These are phyloP conservation scores for Microctonus aethiopoides DNA, from an alignment of 2,888 invertebrate species.

Conservation along the genomic window DNA sequence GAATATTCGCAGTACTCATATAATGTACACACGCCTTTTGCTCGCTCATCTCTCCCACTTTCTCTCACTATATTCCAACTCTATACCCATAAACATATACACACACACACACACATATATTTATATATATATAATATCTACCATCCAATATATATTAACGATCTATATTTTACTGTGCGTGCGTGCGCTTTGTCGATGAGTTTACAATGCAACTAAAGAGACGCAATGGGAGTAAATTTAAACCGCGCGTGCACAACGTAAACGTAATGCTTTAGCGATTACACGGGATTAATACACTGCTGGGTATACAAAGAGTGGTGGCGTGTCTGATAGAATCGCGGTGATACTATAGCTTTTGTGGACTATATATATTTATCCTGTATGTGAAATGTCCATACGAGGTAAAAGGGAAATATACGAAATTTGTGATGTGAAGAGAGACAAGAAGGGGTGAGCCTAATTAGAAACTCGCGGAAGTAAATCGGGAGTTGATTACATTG, in stretches of 20 bases:
- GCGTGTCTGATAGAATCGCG: neutral
- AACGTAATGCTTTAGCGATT: conserved; percentile 19
- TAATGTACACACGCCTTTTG: conserved; percentile 21
- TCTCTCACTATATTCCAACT: neutral
- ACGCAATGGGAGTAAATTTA: neutral
- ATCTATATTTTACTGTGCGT: neutral
- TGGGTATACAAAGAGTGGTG: conserved; percentile 19
- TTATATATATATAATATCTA: neutral
- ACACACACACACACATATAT: neutral
- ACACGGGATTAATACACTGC: conserved; percentile 32
- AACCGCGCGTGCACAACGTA: neutral
- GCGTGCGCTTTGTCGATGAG: neutral
- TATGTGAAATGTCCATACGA: neutral
- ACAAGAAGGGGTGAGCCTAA: conserved; percentile 17
- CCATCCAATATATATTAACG: neutral
- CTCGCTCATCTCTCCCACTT: neutral
- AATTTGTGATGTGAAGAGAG: conserved; percentile 10
- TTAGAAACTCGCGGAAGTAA: conserved; percentile 36
- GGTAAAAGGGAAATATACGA: neutral
- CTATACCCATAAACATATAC: neutral
- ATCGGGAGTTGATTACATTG: conserved; percentile 35
- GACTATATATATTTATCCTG: neutral
- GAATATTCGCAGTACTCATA: conserved; percentile 28
- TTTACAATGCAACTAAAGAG: neutral
- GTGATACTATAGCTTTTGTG: neutral